Conservation (phyloP, 2,113 vertebrate species). For the Hydrolagus affinis region DNA sequence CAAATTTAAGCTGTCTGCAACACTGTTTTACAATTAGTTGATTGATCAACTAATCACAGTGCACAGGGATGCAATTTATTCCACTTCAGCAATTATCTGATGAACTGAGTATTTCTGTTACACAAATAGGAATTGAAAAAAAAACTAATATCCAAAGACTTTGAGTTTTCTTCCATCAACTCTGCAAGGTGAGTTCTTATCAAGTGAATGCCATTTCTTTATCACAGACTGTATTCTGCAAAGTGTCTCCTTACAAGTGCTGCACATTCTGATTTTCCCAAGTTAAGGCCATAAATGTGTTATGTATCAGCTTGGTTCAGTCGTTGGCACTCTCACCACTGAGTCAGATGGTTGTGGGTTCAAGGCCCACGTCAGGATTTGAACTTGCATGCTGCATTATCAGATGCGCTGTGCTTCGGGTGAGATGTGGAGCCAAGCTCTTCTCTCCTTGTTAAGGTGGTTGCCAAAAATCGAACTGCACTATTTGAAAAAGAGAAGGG, state of each 20-base stretch:
- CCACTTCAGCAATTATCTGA: background rate
- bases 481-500: too few relatives aligned
- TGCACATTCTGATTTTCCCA: background rate
- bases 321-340: too few relatives aligned
- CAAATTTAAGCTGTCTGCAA: conserved; percentile 14
- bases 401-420: too few relatives aligned
- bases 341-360: too few relatives aligned
- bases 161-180: background rate
- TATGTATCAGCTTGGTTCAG: too few relatives aligned
- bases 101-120: background rate
- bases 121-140: background rate
- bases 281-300: background rate
- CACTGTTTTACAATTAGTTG: background rate
- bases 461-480: too few relatives aligned
- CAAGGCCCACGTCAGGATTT: too few relatives aligned
- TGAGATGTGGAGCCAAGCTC: too few relatives aligned
- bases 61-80: background rate
- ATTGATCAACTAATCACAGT: conserved; percentile 9
- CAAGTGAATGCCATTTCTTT: background rate
- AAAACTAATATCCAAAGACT: background rate
- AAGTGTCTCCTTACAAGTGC: too few relatives aligned
- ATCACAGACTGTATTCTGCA: background rate
- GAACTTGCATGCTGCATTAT: too few relatives aligned
- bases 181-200: background rate
- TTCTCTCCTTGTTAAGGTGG: too few relatives aligned